Evolutionary conservation across 2,113 vertebrate genomes (phyloP), one percentile per base, ranked within the genome.

Genomic region (Podilymbus podiceps): DNA sequence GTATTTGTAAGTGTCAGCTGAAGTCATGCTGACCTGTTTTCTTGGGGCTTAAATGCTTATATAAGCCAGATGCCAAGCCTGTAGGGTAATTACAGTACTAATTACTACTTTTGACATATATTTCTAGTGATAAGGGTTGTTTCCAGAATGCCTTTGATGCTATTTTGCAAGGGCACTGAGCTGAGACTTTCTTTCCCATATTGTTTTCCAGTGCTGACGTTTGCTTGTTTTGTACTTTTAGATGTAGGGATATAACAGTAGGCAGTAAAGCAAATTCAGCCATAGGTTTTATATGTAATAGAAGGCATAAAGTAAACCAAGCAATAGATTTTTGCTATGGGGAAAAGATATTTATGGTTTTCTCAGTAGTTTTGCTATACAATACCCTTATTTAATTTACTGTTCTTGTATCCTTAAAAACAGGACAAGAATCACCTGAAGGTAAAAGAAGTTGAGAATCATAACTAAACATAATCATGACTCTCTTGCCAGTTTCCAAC

Each of bases 41-140:
- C 42, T 64, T 87, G 40, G 23, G 30, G 60, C 46, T 93, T 86
- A 92, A 88, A 82, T 81, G 30, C n/a, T 92, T 90, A 82, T 68
- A 33, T 84, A 85, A 95, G 49, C 52, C 33, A 93, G 83, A 89
- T 93, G 53, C 73, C 46, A 89, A 75, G 66, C 77, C 88, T 92
- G 49, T 62, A 78, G 73, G 80, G 73, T 96, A 92, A 93, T 94
- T 96, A 82, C 79, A 86, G 31, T 85, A 64, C 86, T 94, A 95
- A 93, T 97, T 93, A 72, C 40, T 89, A 60, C 17, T 82, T 95
- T 86, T 95, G 87, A 93, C 66, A 38, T 89, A 53, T 60, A 91
- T 92, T 93, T 84, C 56, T 90, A 84, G 69, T 72, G 89, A 84
- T 90, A 40, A 90, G 64, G 7, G 19, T 58, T 74, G 52, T 84